Evolutionary conservation across 1,140 invertebrate species (phyloP).

Genomic region (Ylistrum balloti): DNA sequence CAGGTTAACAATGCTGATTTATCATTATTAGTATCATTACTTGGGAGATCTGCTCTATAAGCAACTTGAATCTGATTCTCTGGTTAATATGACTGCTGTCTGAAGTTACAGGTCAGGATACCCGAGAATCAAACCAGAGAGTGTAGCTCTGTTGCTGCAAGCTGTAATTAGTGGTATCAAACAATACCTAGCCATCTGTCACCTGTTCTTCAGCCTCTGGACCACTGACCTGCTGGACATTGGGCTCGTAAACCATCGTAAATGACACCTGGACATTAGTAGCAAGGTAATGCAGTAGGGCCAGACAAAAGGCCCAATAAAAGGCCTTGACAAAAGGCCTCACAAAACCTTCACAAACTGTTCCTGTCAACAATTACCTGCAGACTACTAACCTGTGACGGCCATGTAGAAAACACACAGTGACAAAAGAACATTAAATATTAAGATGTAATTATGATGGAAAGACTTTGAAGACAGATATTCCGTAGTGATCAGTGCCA

Average conservation of each 20-base stretch:
- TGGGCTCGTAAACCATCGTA: not conserved
- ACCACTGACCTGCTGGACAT: slow-evolving; percentile 30
- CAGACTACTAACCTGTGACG: not conserved
- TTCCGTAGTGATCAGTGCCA: not conserved
- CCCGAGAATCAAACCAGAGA: not conserved
- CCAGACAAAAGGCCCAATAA: not conserved
- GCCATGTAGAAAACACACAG: not conserved
- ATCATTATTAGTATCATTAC: too few species aligned
- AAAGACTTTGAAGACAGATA: not conserved
- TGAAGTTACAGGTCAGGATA: too few species aligned
- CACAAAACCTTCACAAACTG: not conserved
- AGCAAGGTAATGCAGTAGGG: not conserved
- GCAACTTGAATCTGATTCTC: too few species aligned
- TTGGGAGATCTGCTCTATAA: too few species aligned
- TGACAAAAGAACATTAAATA: not conserved
- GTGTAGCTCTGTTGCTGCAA: not conserved
- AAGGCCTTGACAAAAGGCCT: not conserved
- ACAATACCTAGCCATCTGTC: not conserved
- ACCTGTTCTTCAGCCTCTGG: not conserved
- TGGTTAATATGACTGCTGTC: too few species aligned
- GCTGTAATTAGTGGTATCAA: not conserved
- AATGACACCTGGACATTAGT: not conserved
- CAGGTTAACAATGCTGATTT: too few species aligned
- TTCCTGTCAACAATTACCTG: not conserved
- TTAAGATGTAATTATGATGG: not conserved